Evolutionary conservation across 2,113 vertebrate species (phyloP).

Genomic region (Tautogolabrus adspersus): DNA sequence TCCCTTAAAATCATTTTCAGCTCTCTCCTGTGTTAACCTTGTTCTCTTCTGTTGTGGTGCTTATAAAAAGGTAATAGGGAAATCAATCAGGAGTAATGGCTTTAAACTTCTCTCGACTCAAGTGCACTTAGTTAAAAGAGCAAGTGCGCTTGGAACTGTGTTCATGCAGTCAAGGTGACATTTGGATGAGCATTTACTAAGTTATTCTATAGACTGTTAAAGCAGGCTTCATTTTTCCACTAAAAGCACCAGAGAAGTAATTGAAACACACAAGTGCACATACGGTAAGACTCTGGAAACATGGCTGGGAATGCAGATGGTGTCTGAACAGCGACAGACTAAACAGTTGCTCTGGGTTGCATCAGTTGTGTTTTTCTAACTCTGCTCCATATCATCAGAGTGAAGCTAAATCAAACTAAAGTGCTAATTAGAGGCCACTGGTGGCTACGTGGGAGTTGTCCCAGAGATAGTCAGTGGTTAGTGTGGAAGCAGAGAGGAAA

Average conservation of each 20-base stretch:
- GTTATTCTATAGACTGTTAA: not conserved
- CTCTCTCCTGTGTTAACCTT: not conserved
- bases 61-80: not conserved
- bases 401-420: conserved; percentile 59
- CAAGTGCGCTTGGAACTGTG: not conserved
- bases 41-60: not conserved
- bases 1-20: not conserved
- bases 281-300: not conserved
- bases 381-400: conserved; percentile 54
- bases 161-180: not conserved
- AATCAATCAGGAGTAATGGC: conserved; percentile 3
- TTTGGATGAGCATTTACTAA: not conserved
- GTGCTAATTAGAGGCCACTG: conserved; percentile 61
- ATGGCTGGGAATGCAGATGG: conserved; percentile 7
- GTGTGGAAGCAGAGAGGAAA: conserved; percentile 54
- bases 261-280: not conserved
- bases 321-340: conserved; percentile 55
- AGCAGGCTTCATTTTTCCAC: not conserved
- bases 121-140: not conserved
- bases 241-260: not conserved
- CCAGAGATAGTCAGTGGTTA: conserved; percentile 50
- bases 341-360: conserved; percentile 71
- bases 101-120: not conserved
- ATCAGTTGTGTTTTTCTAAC: conserved; percentile 63
- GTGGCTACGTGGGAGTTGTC: conserved; percentile 56